Conservation (phyloP, 2,888 invertebrate species). For the Marasmarcha lunaedactyla region DNA sequence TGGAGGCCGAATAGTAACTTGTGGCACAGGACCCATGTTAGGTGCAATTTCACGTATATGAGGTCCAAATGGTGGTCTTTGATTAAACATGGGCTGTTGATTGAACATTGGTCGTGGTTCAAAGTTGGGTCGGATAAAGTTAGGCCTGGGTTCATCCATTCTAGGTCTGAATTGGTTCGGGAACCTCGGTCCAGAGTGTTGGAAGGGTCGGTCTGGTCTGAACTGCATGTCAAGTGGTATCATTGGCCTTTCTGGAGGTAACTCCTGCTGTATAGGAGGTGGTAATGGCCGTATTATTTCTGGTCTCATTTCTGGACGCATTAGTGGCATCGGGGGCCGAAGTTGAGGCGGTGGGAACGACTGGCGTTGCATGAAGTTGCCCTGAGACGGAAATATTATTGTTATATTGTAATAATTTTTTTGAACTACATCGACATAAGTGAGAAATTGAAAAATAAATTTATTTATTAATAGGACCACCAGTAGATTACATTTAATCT, state of each 20-base stretch:
- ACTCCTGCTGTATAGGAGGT: slow-evolving; percentile 11
- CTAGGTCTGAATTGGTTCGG: slow-evolving; percentile 22
- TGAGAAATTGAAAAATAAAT: too few relatives aligned
- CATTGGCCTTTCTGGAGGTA: slow-evolving; percentile 25
- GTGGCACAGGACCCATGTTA: slow-evolving; percentile 32
- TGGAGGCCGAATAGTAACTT: slow-evolving; percentile 42
- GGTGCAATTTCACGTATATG: slow-evolving; percentile 34
- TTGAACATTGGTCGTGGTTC: slow-evolving; percentile 32
- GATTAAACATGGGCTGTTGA: slow-evolving; percentile 19
- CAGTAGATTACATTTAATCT: not conserved
- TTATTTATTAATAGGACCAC: too few relatives aligned
- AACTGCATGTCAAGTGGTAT: slow-evolving; percentile 24
- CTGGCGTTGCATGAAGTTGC: slow-evolving; percentile 26
- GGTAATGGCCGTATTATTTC: slow-evolving; percentile 10
- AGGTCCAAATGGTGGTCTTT: slow-evolving; percentile 26
- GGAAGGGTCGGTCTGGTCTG: slow-evolving; percentile 14
- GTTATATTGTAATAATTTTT: not conserved
- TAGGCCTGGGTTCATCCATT: slow-evolving; percentile 23
- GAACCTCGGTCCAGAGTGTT: slow-evolving; percentile 15
- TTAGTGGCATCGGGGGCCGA: slow-evolving; percentile 19
- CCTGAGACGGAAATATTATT: slow-evolving; percentile 25
- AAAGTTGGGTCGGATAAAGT: slow-evolving; percentile 25
- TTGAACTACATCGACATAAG: too few relatives aligned
- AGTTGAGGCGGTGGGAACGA: slow-evolving; percentile 24
- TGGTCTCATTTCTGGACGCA: slow-evolving; percentile 3